Evolutionary conservation across 2,797 vertebrate genomes (phyloP).

Genomic region (Hydrolagus colliei): DNA sequence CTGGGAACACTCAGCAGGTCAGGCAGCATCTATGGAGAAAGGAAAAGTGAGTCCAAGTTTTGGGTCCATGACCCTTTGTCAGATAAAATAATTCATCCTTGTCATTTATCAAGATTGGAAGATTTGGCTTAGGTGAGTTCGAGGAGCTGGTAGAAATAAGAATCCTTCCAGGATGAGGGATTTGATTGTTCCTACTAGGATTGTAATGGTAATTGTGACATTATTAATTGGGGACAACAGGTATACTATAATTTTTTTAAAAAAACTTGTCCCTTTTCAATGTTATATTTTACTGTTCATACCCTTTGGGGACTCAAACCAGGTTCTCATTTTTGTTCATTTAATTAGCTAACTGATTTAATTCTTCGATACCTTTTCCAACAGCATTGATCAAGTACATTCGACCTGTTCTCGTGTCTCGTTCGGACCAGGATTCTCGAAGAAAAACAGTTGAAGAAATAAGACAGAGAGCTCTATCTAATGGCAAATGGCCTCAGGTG

Average conservation of each 20-base stretch:
- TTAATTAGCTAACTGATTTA: neutral
- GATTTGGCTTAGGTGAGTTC: too few species aligned
- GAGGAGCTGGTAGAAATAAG: too few species aligned
- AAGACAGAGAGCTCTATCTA: conserved; percentile 75
- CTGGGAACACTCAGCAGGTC: too few species aligned
- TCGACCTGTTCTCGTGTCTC: conserved; percentile 88
- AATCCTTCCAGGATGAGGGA: too few species aligned
- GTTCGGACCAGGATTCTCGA: conserved; percentile 89
- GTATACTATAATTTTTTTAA: neutral
- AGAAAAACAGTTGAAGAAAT: conserved; percentile 95
- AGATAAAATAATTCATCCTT: too few species aligned
- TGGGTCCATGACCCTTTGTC: too few species aligned
- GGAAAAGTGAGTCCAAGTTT: too few species aligned
- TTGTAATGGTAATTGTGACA: too few species aligned
- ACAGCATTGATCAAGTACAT: conserved; percentile 90
- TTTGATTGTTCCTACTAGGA: too few species aligned
- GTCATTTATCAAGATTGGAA: too few species aligned
- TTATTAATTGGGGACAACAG: too few species aligned
- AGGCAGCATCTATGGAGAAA: too few species aligned
- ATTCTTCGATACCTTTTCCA: conserved; percentile 28
- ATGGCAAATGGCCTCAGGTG: conserved; percentile 92
- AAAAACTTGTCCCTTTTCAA: neutral
- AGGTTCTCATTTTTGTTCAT: conserved; percentile 12
- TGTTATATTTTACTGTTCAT: neutral
- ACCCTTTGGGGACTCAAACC: neutral